Conservation (phyloP, 2,888 invertebrate genomes). For the Lottia scabra region DNA sequence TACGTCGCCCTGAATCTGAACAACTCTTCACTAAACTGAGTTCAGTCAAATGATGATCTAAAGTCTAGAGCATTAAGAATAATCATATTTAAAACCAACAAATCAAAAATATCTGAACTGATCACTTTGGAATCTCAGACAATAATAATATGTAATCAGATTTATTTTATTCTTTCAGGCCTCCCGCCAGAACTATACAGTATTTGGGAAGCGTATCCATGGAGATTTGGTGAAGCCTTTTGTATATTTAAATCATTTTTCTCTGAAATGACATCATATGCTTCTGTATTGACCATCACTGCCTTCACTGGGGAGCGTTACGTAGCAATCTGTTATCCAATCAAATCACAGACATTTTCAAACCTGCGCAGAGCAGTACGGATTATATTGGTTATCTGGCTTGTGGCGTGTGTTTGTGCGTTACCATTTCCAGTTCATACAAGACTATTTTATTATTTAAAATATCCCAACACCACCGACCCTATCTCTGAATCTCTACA, state of each 20-base stretch:
- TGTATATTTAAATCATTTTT: constrained; percentile 70
- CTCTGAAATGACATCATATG: constrained; percentile 81
- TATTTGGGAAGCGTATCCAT: constrained; percentile 71
- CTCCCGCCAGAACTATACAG: constrained; percentile 70
- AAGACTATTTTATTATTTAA: constrained; percentile 49
- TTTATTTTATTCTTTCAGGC: constrained; percentile 56
- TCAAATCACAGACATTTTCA: constrained; percentile 85
- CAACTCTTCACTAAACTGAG: no score
- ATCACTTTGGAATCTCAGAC: no score
- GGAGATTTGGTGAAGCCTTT: constrained; percentile 69
- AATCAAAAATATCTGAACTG: no score
- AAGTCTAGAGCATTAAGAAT: no score
- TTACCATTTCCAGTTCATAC: constrained; percentile 65
- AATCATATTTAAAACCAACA: no score
- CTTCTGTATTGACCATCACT: constrained; percentile 91
- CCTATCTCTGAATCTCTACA: constrained; percentile 45
- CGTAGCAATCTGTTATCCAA: constrained; percentile 90
- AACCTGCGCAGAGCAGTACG: constrained; percentile 83
- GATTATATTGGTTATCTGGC: constrained; percentile 84
- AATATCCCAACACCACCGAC: constrained; percentile 34
- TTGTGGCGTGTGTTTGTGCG: constrained; percentile 80
- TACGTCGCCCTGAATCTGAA: no score
- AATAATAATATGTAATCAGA: not conserved
- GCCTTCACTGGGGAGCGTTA: constrained; percentile 91
- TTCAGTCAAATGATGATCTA: no score